Conservation (phyloP, 2,797 vertebrate genomes). For the Ispidina lecontei region DNA sequence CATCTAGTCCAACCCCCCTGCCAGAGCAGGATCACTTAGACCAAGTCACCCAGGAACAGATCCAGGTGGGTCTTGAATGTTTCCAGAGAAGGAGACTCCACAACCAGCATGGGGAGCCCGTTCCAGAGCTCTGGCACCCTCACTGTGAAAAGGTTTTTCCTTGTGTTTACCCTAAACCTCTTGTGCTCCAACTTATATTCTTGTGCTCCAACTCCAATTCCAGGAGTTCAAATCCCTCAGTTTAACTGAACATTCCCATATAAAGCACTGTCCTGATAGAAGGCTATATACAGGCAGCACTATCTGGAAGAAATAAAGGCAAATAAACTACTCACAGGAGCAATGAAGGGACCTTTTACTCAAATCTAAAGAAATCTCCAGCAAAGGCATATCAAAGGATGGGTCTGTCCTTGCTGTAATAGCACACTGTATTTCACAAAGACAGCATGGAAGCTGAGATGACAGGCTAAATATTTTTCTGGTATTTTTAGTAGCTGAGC, state of each 20-base stretch:
- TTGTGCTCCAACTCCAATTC: too few species aligned
- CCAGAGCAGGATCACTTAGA: too few species aligned
- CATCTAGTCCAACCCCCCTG: too few species aligned
- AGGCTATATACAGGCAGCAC: background rate
- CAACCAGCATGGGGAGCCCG: too few species aligned
- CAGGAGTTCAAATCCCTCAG: background rate
- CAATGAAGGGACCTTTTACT: slow-evolving; percentile 23
- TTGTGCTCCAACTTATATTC: too few species aligned
- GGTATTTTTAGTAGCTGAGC: background rate
- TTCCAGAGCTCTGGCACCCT: too few species aligned
- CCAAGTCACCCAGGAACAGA: too few species aligned
- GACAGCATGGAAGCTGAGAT: slow-evolving; percentile 43
- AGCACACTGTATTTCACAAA: slow-evolving; percentile 34
- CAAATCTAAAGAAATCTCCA: slow-evolving; percentile 19
- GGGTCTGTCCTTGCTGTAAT: slow-evolving; percentile 18
- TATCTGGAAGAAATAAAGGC: slow-evolving; percentile 30
- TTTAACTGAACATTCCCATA: background rate
- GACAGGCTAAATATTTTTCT: slow-evolving; percentile 44
- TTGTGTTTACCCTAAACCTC: too few species aligned
- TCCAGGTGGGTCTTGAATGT: too few species aligned
- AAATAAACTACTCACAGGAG: slow-evolving; percentile 10
- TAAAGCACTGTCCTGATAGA: background rate
- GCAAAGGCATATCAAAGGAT: slow-evolving; percentile 21
- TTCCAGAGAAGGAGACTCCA: too few species aligned
- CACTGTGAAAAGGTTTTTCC: too few species aligned